Percentiles rank a stretch among this genome's conserved stretches.
These are phyloP conservation scores for Thera britannica DNA, from an alignment of 2,888 invertebrate genomes.

Conservation along the genomic window DNA sequence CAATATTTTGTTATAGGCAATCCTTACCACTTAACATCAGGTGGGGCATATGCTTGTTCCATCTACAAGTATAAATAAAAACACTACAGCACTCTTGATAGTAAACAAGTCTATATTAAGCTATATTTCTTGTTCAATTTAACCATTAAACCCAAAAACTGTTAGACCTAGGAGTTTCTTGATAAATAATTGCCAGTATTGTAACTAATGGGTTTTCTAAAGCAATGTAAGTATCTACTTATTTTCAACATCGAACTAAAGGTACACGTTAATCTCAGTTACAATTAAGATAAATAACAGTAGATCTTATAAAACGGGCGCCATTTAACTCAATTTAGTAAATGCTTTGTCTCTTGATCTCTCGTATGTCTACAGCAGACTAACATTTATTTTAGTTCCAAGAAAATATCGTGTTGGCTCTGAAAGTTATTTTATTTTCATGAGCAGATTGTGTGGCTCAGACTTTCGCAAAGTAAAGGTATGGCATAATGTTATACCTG, in stretches of 20 bases:
- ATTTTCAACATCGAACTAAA: slow-evolving; percentile 7
- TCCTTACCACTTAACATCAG: too few relatives aligned
- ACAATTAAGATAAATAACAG: slow-evolving; percentile 17
- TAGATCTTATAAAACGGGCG: slow-evolving; percentile 33
- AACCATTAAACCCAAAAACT: background rate
- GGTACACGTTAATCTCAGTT: slow-evolving; percentile 21
- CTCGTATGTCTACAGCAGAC: slow-evolving; percentile 18
- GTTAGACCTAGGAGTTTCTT: background rate
- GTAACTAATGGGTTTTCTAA: slow-evolving; percentile 12
- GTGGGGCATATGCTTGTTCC: too few relatives aligned
- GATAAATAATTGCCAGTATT: slow-evolving; percentile 1
- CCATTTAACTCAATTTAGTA: slow-evolving; percentile 47
- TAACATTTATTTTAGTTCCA: slow-evolving; percentile 25
- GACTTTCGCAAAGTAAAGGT: background rate
- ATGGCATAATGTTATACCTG: too few relatives aligned
- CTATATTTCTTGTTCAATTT: background rate
- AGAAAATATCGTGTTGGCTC: slow-evolving; percentile 12
- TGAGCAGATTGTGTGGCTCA: background rate
- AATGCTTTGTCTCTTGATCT: slow-evolving; percentile 37
- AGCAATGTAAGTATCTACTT: background rate
- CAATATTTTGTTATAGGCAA: too few relatives aligned
- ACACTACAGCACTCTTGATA: too few relatives aligned
- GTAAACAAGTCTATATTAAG: background rate
- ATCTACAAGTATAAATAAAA: too few relatives aligned
- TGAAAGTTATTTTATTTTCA: slow-evolving; percentile 9